Evolutionary conservation across 2,113 vertebrate genomes (phyloP).

Genomic region (Cariama cristata): DNA sequence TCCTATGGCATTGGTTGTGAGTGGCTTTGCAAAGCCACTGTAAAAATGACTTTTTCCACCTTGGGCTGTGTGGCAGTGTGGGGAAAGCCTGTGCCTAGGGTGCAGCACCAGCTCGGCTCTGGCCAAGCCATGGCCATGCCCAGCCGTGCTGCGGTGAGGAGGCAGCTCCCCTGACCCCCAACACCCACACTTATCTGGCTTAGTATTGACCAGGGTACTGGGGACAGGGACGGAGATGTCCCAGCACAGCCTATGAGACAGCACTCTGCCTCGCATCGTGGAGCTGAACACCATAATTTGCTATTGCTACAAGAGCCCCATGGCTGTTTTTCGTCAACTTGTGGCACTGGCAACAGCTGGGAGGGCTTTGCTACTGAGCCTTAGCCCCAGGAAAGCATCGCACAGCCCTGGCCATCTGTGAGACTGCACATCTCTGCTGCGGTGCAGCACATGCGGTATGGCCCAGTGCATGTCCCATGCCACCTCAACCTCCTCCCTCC

Average conservation of each 20-base stretch:
- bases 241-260: background rate
- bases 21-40: background rate
- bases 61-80: background rate
- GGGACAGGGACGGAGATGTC: background rate
- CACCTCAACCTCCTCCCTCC: background rate
- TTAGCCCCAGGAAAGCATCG: accelerated
- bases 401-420: background rate
- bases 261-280: accelerated
- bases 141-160: background rate
- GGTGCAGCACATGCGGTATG: accelerated
- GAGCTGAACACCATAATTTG: background rate
- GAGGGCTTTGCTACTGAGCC: background rate
- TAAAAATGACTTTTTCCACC: background rate
- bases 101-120: background rate
- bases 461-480: background rate
- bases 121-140: background rate
- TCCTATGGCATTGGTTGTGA: background rate
- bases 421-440: background rate
- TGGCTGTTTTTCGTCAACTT: accelerated
- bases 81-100: background rate
- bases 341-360: background rate
- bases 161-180: background rate
- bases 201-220: no score
- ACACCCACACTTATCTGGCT: background rate
- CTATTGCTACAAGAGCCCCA: background rate